Percentiles rank a stretch among this genome's conserved stretches.
phyloP scores from a whole-genome alignment of 2,888 invertebrate genomes.

The Timema podura region DNA sequence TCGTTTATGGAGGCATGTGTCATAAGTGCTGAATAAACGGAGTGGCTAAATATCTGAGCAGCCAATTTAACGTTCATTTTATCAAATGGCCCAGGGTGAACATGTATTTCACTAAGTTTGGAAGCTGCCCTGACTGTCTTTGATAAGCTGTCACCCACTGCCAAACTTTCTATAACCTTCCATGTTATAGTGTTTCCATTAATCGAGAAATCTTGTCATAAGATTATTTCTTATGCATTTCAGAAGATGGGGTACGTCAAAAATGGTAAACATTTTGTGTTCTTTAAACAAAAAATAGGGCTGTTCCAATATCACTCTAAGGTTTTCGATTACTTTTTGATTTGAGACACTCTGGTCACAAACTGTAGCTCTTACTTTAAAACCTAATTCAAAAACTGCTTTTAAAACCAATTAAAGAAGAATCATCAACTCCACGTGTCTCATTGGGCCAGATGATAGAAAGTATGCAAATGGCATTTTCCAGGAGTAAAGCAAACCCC shows the following conservation, averaged over 20 bases:
- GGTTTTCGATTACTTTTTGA: constrained; percentile 27
- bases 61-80: constrained; percentile 34
- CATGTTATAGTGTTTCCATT: constrained; percentile 27
- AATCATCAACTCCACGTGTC: constrained; percentile 20
- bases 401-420: constrained; percentile 31
- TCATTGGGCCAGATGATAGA: constrained; percentile 28
- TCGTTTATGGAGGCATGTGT: background rate
- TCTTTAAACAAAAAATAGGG: constrained; percentile 27
- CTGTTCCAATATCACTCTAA: constrained; percentile 31
- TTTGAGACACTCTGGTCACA: constrained; percentile 34
- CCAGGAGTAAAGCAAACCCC: constrained; percentile 33
- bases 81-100: constrained; percentile 34
- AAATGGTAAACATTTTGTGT: constrained; percentile 32
- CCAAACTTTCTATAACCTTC: constrained; percentile 20
- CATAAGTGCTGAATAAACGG: constrained; percentile 29
- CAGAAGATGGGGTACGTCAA: constrained; percentile 33
- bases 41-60: constrained; percentile 35
- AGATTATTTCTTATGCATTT: constrained; percentile 34
- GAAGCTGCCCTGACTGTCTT: constrained; percentile 33
- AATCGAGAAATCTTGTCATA: constrained; percentile 26
- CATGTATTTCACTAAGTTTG: constrained; percentile 33
- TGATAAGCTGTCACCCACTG: constrained; percentile 21
- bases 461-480: constrained; percentile 35
- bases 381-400: too few relatives aligned
- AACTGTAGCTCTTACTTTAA: constrained; percentile 32